phyloP scores from a whole-genome alignment of 2,888 invertebrate species.

The Mactromeris polynyma region DNA sequence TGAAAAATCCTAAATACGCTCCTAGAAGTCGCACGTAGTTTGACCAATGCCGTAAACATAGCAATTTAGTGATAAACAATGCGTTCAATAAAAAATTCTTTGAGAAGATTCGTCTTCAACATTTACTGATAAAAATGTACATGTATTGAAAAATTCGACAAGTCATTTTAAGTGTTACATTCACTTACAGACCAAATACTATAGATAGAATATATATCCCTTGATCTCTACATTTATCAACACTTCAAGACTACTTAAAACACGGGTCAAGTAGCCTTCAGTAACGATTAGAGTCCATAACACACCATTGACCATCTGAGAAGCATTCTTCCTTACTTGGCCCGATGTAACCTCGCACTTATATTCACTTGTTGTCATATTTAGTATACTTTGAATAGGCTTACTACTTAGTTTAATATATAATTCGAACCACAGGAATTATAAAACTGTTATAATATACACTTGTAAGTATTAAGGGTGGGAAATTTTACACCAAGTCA shows the following conservation, averaged over 20 bases:
- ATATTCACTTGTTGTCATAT: neutral
- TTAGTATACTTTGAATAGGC: neutral
- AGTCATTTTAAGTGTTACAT: neutral
- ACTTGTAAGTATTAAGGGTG: neutral
- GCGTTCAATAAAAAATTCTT: too few species aligned
- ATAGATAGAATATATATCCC: neutral
- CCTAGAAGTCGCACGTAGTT: too few species aligned
- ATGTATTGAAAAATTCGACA: too few species aligned
- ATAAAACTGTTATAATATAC: neutral
- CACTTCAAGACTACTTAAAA: neutral
- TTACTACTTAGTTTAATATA: neutral
- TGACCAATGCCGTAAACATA: too few species aligned
- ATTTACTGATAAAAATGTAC: too few species aligned
- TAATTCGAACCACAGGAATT: neutral
- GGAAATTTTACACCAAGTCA: neutral
- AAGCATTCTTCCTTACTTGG: neutral
- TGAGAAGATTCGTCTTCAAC: too few species aligned
- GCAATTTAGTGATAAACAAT: too few species aligned
- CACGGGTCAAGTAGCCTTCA: neutral
- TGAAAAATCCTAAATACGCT: too few species aligned
- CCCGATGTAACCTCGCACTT: neutral
- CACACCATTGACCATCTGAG: neutral
- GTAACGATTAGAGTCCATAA: constrained; percentile 4
- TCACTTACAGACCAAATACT: neutral
- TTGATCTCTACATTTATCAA: neutral